Percentiles rank a stretch among this genome's conserved stretches.
phyloP scores from a whole-genome alignment of 2,113 vertebrate genomes.

The Melanocharis versteri region DNA sequence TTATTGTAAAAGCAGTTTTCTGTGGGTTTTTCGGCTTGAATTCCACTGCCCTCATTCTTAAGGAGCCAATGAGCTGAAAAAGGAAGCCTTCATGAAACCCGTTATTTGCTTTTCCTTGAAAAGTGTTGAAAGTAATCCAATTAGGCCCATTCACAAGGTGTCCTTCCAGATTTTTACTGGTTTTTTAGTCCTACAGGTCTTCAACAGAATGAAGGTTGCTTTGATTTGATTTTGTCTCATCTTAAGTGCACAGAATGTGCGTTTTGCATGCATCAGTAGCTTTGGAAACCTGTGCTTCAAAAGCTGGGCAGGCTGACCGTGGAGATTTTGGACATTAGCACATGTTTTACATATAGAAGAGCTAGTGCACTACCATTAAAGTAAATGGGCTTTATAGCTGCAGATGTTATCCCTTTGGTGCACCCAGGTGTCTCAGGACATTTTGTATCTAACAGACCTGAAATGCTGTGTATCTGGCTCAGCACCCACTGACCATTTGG shows the following conservation, averaged over 20 bases:
- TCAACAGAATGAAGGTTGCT: not conserved
- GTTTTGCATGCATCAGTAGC: not conserved
- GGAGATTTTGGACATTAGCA: not conserved
- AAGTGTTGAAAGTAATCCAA: not conserved
- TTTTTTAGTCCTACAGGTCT: not conserved
- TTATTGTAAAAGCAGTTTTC: not conserved
- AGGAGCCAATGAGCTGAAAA: not conserved
- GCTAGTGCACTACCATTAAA: not conserved
- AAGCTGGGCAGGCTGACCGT: not conserved
- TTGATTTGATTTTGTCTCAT: not conserved
- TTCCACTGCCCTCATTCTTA: not conserved
- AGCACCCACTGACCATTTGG: not conserved
- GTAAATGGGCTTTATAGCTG: not conserved
- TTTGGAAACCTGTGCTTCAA: not conserved
- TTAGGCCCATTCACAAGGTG: not conserved
- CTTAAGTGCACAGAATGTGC: not conserved
- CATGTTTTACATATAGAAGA: not conserved
- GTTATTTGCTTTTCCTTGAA: not conserved
- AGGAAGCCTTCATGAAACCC: not conserved
- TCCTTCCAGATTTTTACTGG: not conserved
- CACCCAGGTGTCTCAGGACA: not conserved
- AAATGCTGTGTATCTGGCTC: not conserved
- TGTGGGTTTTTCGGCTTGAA: not conserved
- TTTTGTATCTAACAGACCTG: not conserved
- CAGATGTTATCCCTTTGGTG: not conserved